These are phyloP conservation scores for Campylomormyrus numenius DNA, from an alignment of 2,113 vertebrate species.

Conservation along the genomic window DNA sequence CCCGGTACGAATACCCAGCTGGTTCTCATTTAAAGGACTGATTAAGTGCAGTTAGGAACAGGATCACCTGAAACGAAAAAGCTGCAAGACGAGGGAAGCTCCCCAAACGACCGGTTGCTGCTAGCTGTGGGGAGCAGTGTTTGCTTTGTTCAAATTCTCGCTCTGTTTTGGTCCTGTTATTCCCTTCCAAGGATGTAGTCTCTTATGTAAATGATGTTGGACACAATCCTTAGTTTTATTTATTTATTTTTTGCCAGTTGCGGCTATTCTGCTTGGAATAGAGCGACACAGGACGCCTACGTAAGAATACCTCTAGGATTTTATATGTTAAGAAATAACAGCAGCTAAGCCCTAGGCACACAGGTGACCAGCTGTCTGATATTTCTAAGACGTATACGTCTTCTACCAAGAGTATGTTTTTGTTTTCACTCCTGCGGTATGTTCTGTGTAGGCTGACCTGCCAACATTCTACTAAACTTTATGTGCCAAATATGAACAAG, in stretches of 20 bases:
- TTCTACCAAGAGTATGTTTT: neutral
- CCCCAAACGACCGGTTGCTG: neutral
- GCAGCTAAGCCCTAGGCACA: neutral
- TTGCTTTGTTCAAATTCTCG: neutral
- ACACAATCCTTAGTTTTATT: neutral
- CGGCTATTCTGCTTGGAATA: neutral
- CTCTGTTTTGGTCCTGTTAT: neutral
- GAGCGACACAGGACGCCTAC: neutral
- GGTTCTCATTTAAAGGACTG: neutral
- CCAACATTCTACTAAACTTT: neutral
- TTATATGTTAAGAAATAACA: neutral
- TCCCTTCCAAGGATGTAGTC: neutral
- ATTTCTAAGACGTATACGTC: neutral
- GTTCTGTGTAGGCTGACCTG: neutral
- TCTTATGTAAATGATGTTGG: neutral
- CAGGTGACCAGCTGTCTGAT: neutral
- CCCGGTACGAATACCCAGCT: neutral
- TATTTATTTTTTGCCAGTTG: neutral
- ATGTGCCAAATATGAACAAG: neutral
- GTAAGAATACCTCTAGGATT: neutral
- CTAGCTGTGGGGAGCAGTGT: neutral
- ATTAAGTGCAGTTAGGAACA: constrained; percentile 1
- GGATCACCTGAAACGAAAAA: neutral
- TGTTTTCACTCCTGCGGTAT: neutral
- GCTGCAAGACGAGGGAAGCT: neutral